Conservation (phyloP, 2,113 vertebrate species). For the Herpetotheres cachinnans region DNA sequence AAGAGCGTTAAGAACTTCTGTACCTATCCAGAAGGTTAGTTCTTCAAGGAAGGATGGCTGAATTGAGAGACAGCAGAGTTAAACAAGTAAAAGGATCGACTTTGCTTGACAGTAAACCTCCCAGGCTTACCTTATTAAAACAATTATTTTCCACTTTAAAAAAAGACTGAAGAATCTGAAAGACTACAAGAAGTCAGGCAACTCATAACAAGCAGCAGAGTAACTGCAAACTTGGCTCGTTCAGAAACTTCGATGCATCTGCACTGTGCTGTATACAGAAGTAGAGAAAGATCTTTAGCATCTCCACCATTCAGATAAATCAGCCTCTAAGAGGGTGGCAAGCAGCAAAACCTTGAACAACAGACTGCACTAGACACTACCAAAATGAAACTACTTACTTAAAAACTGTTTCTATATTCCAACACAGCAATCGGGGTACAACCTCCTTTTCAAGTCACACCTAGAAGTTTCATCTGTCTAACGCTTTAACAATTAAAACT, state of each 20-base stretch:
- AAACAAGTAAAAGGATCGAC: neutral
- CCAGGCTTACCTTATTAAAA: neutral
- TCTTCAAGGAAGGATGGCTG: neutral
- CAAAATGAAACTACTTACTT: rapidly evolving
- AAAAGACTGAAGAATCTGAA: neutral
- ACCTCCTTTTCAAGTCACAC: neutral
- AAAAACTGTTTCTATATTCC: neutral
- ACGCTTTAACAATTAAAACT: neutral
- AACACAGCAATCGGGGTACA: neutral
- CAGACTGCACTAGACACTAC: rapidly evolving
- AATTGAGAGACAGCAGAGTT: neutral
- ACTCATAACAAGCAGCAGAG: neutral
- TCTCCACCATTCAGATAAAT: rapidly evolving
- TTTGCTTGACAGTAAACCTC: neutral
- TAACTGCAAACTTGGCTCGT: neutral
- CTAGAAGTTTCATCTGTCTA: neutral
- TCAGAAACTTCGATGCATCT: neutral
- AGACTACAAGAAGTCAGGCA: neutral
- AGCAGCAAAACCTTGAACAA: neutral
- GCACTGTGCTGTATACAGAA: neutral
- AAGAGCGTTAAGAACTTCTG: neutral
- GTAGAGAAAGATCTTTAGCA: neutral
- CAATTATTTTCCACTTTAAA: neutral
- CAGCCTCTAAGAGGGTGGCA: rapidly evolving
- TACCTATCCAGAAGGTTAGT: rapidly evolving